phyloP scores from a whole-genome alignment of 53 echinoderm and acorn worm species.

The Mesocentrotus franciscanus region DNA sequence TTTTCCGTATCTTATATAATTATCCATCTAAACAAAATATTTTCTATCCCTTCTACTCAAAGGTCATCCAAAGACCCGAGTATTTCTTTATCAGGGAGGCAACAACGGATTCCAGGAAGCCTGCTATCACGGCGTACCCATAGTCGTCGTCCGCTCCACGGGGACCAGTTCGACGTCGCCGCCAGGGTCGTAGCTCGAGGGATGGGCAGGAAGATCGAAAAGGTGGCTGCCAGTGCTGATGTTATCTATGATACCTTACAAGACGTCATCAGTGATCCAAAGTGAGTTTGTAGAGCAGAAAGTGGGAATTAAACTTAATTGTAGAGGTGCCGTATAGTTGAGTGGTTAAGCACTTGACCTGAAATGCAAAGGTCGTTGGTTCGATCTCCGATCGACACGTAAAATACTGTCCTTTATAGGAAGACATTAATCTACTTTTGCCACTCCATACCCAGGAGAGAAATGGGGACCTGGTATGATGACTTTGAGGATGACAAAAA shows the following conservation, averaged over 20 bases:
- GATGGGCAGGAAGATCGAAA: slow-evolving; percentile 70
- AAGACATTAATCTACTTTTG: too few relatives aligned
- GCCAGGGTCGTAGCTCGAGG: slow-evolving; percentile 53
- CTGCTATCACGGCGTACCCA: slow-evolving; percentile 7
- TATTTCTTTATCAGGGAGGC: slow-evolving; percentile 58
- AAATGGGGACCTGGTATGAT: too few relatives aligned
- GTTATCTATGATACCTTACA: slow-evolving; percentile 63
- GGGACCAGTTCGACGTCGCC: slow-evolving; percentile 70
- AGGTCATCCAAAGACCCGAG: slow-evolving; percentile 51
- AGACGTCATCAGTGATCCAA: slow-evolving; percentile 26
- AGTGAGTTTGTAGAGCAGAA: neutral
- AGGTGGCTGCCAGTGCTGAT: slow-evolving; percentile 45
- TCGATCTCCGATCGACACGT: too few relatives aligned
- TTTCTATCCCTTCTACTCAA: neutral
- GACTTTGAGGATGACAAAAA: too few relatives aligned
- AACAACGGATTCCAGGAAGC: slow-evolving; percentile 20
- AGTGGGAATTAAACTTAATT: too few relatives aligned
- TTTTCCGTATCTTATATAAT: neutral
- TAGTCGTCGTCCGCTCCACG: slow-evolving; percentile 64
- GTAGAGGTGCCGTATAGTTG: too few relatives aligned
- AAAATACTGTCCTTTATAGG: too few relatives aligned
- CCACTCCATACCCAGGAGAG: too few relatives aligned
- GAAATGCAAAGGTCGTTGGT: too few relatives aligned
- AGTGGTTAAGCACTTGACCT: too few relatives aligned
- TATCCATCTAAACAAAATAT: neutral